Conservation (phyloP, 2,888 invertebrate genomes). For the Bellardia pandia region DNA sequence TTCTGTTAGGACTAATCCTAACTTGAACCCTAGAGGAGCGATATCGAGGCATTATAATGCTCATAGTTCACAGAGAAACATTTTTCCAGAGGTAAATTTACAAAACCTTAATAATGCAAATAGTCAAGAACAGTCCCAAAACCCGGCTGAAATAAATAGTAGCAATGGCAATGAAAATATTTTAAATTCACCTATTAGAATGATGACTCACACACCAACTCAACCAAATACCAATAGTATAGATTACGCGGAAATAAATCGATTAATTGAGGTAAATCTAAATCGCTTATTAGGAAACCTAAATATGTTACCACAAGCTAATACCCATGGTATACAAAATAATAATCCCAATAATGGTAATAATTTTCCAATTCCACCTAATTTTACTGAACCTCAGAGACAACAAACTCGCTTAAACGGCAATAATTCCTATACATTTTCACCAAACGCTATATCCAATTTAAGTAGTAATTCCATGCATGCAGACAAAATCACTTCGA, state of each 20-base stretch:
- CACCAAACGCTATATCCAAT: too few species aligned
- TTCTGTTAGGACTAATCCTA: too few species aligned
- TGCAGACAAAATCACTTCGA: too few species aligned
- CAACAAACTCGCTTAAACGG: background rate
- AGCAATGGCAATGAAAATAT: too few species aligned
- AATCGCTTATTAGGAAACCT: background rate
- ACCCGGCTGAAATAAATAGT: too few species aligned
- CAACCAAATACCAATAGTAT: background rate
- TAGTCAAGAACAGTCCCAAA: background rate
- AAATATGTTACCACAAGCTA: background rate
- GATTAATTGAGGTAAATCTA: background rate
- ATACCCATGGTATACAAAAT: too few species aligned
- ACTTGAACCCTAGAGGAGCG: too few species aligned
- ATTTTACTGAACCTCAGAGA: background rate
- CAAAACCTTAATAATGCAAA: background rate
- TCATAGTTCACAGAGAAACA: background rate
- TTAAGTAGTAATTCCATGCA: too few species aligned
- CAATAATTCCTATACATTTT: background rate
- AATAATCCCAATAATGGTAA: background rate
- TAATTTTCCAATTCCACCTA: background rate
- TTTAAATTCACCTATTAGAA: too few species aligned
- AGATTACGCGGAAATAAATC: background rate
- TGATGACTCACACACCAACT: background rate
- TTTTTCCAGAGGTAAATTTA: background rate
- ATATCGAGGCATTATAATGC: background rate